Evolutionary conservation across 2,797 vertebrate genomes (phyloP).

Genomic region (Tragelaphus oryx): DNA sequence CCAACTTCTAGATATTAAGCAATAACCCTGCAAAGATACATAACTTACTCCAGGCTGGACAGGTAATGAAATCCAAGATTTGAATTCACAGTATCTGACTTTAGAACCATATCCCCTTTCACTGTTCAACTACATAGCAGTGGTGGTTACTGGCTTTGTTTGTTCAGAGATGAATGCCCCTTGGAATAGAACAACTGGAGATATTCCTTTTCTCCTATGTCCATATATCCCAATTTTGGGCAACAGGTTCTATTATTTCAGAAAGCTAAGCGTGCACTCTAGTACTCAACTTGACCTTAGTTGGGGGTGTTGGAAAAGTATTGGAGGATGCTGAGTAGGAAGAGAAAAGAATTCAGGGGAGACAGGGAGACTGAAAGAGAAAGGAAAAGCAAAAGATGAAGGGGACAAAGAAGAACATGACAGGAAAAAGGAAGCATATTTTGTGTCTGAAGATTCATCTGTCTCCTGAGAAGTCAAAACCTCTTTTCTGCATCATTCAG

Average conservation of each 20-base stretch:
- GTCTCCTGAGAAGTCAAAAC: conserved; percentile 23
- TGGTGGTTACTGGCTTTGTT: neutral
- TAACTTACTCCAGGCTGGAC: neutral
- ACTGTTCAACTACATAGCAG: neutral
- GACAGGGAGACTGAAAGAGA: neutral
- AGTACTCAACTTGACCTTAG: neutral
- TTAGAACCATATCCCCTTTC: neutral
- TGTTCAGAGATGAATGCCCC: neutral
- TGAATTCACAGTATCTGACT: neutral
- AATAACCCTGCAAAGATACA: neutral
- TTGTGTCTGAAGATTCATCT: neutral
- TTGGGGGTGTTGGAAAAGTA: neutral
- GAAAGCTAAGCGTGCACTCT: neutral
- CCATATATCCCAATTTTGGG: neutral
- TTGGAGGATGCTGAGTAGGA: neutral
- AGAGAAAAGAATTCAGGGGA: neutral
- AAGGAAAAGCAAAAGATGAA: neutral
- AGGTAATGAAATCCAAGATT: neutral
- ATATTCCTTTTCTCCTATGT: neutral
- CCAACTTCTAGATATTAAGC: neutral
- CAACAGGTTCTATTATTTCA: neutral
- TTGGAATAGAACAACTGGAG: neutral
- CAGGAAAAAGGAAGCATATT: neutral
- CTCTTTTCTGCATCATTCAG: conserved; percentile 25
- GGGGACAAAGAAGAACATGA: neutral